phyloP scores from a whole-genome alignment of 2,113 vertebrate species.

The Periophthalmus modestus region DNA sequence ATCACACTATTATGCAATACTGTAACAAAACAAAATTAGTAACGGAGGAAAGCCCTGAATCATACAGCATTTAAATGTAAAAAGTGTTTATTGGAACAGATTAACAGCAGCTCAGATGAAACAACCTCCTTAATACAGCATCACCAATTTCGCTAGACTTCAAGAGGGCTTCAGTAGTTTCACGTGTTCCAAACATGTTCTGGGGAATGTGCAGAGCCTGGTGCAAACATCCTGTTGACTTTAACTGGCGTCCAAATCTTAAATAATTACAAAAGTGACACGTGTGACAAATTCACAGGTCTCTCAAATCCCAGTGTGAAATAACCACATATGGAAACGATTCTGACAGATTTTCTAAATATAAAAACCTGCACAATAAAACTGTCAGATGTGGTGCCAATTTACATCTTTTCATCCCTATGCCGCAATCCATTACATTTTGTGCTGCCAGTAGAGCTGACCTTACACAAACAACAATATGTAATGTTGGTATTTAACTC shows the following conservation, averaged over 20 bases:
- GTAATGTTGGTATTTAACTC: conserved; percentile 19
- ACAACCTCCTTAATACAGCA: not conserved
- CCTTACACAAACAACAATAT: conserved; percentile 11
- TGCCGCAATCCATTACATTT: conserved; percentile 25
- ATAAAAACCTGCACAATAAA: conserved; percentile 1
- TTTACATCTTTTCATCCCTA: not conserved
- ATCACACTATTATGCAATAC: not conserved
- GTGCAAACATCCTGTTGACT: conserved; percentile 34
- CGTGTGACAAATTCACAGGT: conserved; percentile 19
- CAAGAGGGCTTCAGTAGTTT: conserved; percentile 17
- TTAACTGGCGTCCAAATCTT: conserved; percentile 2
- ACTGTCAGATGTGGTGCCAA: not conserved
- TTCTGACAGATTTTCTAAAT: conserved; percentile 21
- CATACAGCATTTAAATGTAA: conserved; percentile 37
- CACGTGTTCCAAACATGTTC: conserved; percentile 44
- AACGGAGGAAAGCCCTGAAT: not conserved
- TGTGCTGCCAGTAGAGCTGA: conserved; percentile 17
- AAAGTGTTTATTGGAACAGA: conserved; percentile 64
- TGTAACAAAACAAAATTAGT: not conserved
- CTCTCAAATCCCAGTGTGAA: not conserved
- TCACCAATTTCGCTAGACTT: not conserved
- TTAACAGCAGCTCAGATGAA: conserved; percentile 33
- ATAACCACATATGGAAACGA: conserved; percentile 4
- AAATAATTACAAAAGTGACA: conserved; percentile 10
- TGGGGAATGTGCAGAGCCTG: conserved; percentile 4